A percentile compares a stretch with the other conserved stretches of the same genome.
These are phyloP conservation scores for Andricus curvator DNA, from an alignment of 2,888 invertebrate species.

Conservation along the genomic window DNA sequence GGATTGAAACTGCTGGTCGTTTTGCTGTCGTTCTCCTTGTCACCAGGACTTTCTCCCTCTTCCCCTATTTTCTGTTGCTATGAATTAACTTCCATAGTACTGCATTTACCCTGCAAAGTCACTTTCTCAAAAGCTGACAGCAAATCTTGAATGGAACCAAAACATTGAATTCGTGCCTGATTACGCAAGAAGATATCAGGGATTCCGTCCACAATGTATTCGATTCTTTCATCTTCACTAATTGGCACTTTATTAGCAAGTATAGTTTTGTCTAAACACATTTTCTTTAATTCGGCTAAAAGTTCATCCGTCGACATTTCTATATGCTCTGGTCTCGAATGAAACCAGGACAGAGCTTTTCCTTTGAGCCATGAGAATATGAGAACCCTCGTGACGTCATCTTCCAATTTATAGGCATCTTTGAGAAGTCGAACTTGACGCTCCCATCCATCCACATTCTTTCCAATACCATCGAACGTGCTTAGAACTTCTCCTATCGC, in stretches of 20 bases:
- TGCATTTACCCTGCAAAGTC: not conserved
- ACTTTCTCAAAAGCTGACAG: not conserved
- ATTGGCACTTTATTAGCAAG: not conserved
- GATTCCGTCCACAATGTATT: not conserved
- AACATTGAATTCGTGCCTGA: no score
- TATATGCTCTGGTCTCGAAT: no score
- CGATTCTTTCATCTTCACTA: not conserved
- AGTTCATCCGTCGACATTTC: not conserved
- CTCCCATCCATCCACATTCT: not conserved
- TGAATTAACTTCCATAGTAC: not conserved
- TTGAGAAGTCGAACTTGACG: not conserved
- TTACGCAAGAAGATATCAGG: no score
- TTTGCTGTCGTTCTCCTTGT: not conserved
- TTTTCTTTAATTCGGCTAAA: not conserved
- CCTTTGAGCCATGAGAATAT: no score
- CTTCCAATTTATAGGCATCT: no score
- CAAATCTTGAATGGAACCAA: not conserved
- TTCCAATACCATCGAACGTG: not conserved
- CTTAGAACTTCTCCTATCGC: not conserved
- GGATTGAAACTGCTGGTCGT: no score
- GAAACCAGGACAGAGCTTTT: no score
- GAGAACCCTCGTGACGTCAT: no score
- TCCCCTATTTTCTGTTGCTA: not conserved
- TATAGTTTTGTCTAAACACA: not conserved
- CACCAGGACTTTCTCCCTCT: not conserved